These are phyloP conservation scores for Chaetoderma sp. DNA, from an alignment of 2,888 invertebrate species.

Conservation along the genomic window DNA sequence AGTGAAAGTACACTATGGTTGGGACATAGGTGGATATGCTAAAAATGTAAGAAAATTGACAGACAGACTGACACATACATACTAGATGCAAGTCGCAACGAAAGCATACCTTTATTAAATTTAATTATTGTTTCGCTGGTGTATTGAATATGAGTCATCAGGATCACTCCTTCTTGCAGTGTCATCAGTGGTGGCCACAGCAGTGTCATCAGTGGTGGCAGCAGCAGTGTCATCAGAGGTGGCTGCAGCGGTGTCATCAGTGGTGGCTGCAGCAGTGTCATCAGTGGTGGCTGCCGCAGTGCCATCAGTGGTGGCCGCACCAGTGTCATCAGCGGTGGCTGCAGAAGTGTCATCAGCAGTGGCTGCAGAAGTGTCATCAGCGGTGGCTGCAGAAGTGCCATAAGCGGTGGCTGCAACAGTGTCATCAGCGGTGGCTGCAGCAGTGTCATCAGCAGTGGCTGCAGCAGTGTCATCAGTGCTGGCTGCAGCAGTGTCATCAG, in stretches of 20 bases:
- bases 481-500: not conserved
- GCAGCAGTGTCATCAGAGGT: not conserved
- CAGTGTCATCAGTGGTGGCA: not conserved
- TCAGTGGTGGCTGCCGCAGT: not conserved
- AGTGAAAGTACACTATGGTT: too few relatives aligned
- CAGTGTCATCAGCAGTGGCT: not conserved
- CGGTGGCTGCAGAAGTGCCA: not conserved
- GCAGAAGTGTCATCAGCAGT: not conserved
- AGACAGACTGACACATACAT: too few relatives aligned
- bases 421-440: not conserved
- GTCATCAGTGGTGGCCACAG: not conserved
- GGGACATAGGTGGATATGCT: too few relatives aligned
- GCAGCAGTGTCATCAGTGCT: not conserved
- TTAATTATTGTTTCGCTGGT: too few relatives aligned
- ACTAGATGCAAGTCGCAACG: too few relatives aligned
- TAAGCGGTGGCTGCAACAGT: not conserved
- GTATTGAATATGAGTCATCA: not conserved
- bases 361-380: not conserved
- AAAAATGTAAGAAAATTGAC: too few relatives aligned
- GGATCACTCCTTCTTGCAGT: not conserved
- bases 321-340: not conserved
- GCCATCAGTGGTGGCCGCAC: not conserved
- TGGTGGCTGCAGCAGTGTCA: not conserved
- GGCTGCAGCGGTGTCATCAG: not conserved
- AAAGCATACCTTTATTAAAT: too few relatives aligned